phyloP scores from a whole-genome alignment of 2,888 invertebrate genomes.

The Chouioia cunea region DNA sequence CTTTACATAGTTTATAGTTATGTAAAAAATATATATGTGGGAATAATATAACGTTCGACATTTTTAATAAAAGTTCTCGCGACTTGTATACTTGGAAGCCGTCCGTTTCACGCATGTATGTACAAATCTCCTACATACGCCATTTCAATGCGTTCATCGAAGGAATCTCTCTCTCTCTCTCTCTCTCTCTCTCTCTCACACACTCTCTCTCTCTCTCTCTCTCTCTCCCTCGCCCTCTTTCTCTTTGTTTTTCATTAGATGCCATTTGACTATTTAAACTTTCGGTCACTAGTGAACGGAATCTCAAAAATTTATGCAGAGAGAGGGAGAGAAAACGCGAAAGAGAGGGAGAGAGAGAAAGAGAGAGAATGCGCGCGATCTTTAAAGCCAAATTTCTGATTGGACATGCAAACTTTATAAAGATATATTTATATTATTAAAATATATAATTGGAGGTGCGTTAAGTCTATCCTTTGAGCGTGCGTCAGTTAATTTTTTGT shows the following conservation, averaged over 20 bases:
- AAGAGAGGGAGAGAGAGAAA: neutral
- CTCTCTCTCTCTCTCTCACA: constrained; percentile 15
- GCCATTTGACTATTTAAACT: constrained; percentile 1
- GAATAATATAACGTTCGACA: constrained; percentile 27
- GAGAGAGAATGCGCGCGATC: too few relatives aligned
- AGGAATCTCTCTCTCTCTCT: constrained; percentile 16
- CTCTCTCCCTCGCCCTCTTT: too few relatives aligned
- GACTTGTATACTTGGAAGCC: constrained; percentile 41
- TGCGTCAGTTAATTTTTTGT: constrained; percentile 12
- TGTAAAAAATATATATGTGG: constrained; percentile 23
- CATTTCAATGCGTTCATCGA: constrained; percentile 9
- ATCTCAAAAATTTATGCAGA: neutral
- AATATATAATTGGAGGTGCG: constrained; percentile 15
- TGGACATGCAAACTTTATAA: constrained; percentile 12
- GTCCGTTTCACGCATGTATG: constrained; percentile 37
- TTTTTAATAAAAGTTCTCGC: constrained; percentile 33
- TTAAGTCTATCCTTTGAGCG: constrained; percentile 33
- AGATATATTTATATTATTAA: too few relatives aligned
- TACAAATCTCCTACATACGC: constrained; percentile 37
- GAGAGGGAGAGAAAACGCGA: neutral
- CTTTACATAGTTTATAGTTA: constrained; percentile 33
- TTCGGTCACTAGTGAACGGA: neutral
- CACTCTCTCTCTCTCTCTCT: constrained; percentile 12
- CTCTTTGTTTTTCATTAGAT: constrained; percentile 1
- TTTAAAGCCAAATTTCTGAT: constrained; percentile 32